Percentiles rank a stretch among this genome's conserved stretches.
These are phyloP conservation scores for Diploptera punctata DNA, from an alignment of 2,888 invertebrate species.

Conservation along the genomic window DNA sequence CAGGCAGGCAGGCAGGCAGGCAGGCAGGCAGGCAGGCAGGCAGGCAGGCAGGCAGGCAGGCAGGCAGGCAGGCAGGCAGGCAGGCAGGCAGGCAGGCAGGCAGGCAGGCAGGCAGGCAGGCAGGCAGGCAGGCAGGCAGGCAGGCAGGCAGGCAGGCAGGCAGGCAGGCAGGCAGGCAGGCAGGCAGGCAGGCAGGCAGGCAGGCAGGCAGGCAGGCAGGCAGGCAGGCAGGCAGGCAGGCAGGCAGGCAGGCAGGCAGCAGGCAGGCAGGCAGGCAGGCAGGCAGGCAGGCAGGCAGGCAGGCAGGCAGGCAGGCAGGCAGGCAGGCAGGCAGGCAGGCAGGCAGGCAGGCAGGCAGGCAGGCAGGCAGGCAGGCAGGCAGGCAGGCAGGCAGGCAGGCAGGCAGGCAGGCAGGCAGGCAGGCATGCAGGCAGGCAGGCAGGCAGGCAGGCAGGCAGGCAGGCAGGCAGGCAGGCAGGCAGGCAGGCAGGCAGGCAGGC, in stretches of 20 bases:
- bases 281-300: slow-evolving; percentile 13
- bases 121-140: slow-evolving; percentile 13
- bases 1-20: slow-evolving; percentile 13
- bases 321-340: not conserved
- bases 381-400: not conserved
- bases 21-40: slow-evolving; percentile 13
- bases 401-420: not conserved
- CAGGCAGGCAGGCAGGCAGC: no score
- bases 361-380: not conserved
- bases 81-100: slow-evolving; percentile 13
- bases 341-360: not conserved
- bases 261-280: slow-evolving; percentile 13
- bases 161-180: slow-evolving; percentile 13
- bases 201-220: slow-evolving; percentile 13
- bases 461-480: not conserved
- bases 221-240: slow-evolving; percentile 13
- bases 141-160: slow-evolving; percentile 13
- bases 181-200: slow-evolving; percentile 13
- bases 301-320: slow-evolving; percentile 2
- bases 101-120: slow-evolving; percentile 13
- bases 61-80: slow-evolving; percentile 13
- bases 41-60: slow-evolving; percentile 13
- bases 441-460: not conserved
- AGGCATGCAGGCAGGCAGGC: not conserved
- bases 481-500: not conserved